Conservation (phyloP, 2,113 vertebrate genomes). For the Castor canadensis region DNA sequence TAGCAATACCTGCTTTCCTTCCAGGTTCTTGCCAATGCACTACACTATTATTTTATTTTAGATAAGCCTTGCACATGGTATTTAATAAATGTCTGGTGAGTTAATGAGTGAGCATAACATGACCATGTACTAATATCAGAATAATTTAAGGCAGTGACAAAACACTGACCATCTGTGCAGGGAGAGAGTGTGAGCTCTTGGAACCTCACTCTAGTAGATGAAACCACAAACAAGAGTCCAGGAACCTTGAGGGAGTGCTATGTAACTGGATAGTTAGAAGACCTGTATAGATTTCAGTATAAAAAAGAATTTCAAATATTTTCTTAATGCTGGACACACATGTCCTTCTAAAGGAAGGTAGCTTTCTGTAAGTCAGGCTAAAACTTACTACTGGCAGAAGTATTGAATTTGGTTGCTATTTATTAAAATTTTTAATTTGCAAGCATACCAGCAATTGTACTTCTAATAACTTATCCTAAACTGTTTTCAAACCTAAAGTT, state of each 20-base stretch:
- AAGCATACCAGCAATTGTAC: neutral
- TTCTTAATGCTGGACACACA: neutral
- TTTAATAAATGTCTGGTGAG: neutral
- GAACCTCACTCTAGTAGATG: no score
- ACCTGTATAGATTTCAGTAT: neutral
- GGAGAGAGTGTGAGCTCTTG: neutral
- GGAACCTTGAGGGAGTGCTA: neutral
- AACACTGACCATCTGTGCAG: neutral
- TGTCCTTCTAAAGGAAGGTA: neutral
- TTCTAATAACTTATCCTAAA: slow-evolving; percentile 6
- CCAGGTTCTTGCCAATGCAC: no score
- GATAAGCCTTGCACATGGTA: neutral
- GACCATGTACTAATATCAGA: neutral
- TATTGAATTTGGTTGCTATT: neutral
- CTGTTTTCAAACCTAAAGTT: neutral
- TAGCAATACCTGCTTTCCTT: neutral
- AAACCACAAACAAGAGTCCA: neutral
- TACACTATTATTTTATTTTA: no score
- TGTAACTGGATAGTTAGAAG: neutral
- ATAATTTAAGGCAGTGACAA: neutral
- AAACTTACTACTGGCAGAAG: neutral
- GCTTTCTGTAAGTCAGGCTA: neutral
- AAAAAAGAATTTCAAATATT: neutral
- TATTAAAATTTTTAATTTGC: neutral
- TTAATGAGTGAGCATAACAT: neutral